Conservation (phyloP, 2,797 vertebrate genomes). For the Cyclura pinguis region DNA sequence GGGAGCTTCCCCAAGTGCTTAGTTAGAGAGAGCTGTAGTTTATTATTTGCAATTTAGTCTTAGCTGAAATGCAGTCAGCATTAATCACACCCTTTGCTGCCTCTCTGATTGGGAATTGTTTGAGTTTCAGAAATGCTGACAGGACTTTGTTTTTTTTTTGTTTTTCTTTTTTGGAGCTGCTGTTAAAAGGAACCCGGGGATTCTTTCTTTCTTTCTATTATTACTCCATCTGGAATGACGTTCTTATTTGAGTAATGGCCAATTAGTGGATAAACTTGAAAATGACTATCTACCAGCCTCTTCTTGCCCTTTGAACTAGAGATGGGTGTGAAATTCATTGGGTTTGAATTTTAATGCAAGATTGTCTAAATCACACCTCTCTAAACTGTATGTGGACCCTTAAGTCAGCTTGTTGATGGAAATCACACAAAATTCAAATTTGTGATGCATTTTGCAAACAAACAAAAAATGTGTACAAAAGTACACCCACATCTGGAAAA, state of each 20-base stretch:
- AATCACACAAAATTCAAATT: background rate
- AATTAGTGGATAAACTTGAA: conserved; percentile 44
- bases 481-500: background rate
- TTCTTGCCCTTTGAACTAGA: conserved; percentile 23
- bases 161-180: conserved; percentile 39
- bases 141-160: conserved; percentile 65
- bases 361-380: background rate
- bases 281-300: background rate
- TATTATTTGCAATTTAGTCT: conserved; percentile 75
- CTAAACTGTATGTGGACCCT: background rate
- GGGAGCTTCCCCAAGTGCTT: conserved; percentile 66
- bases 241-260: conserved; percentile 35
- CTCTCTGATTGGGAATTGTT: conserved; percentile 66
- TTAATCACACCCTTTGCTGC: conserved; percentile 69
- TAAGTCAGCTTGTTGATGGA: background rate
- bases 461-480: background rate
- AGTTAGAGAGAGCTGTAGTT: conserved; percentile 64
- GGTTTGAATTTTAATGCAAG: background rate
- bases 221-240: conserved; percentile 39
- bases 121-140: conserved; percentile 67
- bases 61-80: conserved; percentile 63
- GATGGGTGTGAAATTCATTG: background rate
- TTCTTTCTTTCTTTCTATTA: conserved; percentile 24
- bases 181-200: conserved; percentile 45
- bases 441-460: background rate